phyloP scores from a whole-genome alignment of 2,797 vertebrate genomes.

The Ctenopoma multispine region DNA sequence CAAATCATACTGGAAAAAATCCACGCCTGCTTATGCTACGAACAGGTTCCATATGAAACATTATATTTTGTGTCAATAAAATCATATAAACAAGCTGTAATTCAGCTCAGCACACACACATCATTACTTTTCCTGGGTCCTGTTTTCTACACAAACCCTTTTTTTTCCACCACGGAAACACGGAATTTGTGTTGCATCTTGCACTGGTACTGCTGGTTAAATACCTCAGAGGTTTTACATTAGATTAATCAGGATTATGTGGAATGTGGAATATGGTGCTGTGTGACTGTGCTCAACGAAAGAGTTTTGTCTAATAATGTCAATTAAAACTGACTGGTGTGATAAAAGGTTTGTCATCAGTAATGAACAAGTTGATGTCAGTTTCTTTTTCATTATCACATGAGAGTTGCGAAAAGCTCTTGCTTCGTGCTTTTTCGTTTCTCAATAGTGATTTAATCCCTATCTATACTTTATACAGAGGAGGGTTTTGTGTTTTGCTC shows the following conservation, averaged over 20 bases:
- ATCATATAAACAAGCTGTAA: neutral
- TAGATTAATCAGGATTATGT: conserved; percentile 38
- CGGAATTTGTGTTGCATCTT: conserved; percentile 20
- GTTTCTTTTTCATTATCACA: conserved; percentile 30
- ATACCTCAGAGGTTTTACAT: conserved; percentile 24
- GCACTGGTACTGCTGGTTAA: conserved; percentile 6
- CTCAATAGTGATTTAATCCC: conserved; percentile 40
- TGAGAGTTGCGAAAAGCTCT: conserved; percentile 37
- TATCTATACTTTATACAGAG: conserved; percentile 35
- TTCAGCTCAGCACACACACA: conserved; percentile 1
- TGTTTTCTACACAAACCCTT: conserved; percentile 17
- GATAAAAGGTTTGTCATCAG: conserved; percentile 6
- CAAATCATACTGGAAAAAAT: neutral
- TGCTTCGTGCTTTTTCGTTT: conserved; percentile 13
- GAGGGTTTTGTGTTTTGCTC: conserved; percentile 64
- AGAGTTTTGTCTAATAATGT: neutral
- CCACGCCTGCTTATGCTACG: neutral
- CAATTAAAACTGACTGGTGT: neutral
- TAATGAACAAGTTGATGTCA: conserved; percentile 11
- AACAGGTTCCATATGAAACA: conserved; percentile 5
- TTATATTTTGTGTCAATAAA: conserved; percentile 1
- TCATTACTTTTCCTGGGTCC: conserved; percentile 3
- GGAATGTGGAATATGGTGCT: conserved; percentile 1
- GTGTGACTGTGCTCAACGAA: conserved; percentile 11
- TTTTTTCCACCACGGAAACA: conserved; percentile 14